These are phyloP conservation scores for Propithecus perrieri DNA, from an alignment of 2,797 vertebrate genomes.

Conservation along the genomic window DNA sequence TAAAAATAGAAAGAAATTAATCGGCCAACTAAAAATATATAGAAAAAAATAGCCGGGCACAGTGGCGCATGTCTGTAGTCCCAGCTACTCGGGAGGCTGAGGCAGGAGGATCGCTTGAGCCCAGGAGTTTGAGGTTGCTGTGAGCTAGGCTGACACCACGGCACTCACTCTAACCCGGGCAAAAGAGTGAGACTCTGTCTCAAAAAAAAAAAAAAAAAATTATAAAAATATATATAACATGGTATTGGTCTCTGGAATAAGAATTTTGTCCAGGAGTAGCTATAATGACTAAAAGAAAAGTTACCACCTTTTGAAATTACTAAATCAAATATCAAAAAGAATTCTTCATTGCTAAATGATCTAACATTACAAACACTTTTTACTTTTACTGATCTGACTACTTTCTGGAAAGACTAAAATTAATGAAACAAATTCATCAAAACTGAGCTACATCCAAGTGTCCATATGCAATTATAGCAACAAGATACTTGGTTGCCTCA, in stretches of 20 bases:
- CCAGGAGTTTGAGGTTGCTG: no score
- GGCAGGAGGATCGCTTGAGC: no score
- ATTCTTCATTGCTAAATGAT: conserved; percentile 9
- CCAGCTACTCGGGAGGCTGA: no score
- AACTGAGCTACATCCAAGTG: not conserved
- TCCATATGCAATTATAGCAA: not conserved
- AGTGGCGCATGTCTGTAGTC: no score
- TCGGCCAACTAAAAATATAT: no score
- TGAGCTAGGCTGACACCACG: no score
- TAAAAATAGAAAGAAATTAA: no score
- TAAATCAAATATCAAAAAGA: conserved; percentile 14
- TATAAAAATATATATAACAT: not conserved
- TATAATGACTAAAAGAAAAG: not conserved
- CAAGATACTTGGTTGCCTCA: not conserved
- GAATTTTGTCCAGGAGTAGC: conserved; percentile 10
- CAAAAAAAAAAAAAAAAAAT: no score
- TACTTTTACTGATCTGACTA: not conserved
- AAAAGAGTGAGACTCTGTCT: no score
- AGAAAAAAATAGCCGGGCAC: no score
- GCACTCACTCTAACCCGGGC: no score
- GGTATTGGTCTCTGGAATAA: not conserved
- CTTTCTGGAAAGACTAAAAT: conserved; percentile 6
- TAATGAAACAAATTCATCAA: not conserved
- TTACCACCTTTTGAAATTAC: conserved; percentile 31
- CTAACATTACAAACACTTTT: not conserved